Base-by-base conservation (phyloP, 2,797 vertebrate genomes). In the Scyliorhinus canicula region DNA sequence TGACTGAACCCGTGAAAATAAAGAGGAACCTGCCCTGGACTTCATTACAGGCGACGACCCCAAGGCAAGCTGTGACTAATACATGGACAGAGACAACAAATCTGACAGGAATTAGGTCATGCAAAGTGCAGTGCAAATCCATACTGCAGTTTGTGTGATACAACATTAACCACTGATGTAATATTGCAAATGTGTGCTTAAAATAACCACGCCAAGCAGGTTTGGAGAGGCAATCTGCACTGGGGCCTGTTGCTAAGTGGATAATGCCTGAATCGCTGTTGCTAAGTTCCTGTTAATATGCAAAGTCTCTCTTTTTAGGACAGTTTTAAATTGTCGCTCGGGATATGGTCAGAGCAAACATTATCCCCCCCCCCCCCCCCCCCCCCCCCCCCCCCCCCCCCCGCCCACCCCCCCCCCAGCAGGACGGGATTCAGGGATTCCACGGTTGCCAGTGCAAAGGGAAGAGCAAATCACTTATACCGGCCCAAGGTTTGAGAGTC, bases 101-200 rank as follows among this genome's bases (percentile, higher is more conserved):
- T 94, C 93, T 69, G 69, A 94, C 50, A 67, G 93, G 93, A 74
- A 50, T 94, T 69, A 94, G 93, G 93, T 94, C 93, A 94, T 47
- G 93, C 67, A 94, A 94, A 94, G 93, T 94, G 93, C 93, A 94
- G 47, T 7, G 35, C 47, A 94, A 94, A 94, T 94, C 93, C 93
- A 94, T 69, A 71, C 93, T 35, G 60, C 88, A 91, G 88, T 91
- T 91, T 91, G 93, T 74, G 67, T 21, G 50, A 35, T 94, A 94
- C 67, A 55, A 94, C 67, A 94, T 74, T 94, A 94, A 94, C 93
- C 93, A 94, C 93, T 94, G 67, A 94, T 94, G 93, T 94, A 94
- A 94, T 94, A 74, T 94, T 94, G 65, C 67, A 94, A 69, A 94
- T 94, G 93, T 71, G 67, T 35, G 93, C 93, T 55, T 71, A 71